Conservation (phyloP, 1,140 invertebrate species). For the Copidosoma floridanum region DNA sequence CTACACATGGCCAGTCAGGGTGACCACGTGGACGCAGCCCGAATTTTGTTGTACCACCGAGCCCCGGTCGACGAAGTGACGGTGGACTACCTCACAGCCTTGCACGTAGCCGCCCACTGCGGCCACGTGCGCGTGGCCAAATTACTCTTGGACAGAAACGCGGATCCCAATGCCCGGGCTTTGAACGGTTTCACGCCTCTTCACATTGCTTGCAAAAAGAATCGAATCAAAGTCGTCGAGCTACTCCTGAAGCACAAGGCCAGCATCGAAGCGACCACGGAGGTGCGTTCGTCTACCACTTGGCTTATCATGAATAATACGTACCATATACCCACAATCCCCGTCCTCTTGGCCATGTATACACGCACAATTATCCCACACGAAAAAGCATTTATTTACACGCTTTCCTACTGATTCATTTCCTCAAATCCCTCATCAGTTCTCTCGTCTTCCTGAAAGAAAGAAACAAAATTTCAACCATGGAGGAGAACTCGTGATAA, state of each 20-base stretch:
- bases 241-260: conserved; percentile 94
- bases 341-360: too few relatives aligned
- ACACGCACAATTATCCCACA: too few relatives aligned
- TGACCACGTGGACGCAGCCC: conserved; percentile 93
- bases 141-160: conserved; percentile 86
- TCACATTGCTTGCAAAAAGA: conserved; percentile 99
- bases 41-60: conserved; percentile 87
- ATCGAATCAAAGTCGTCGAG: conserved; percentile 95
- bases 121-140: conserved; percentile 95
- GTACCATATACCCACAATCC: too few relatives aligned
- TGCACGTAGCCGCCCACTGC: conserved; percentile 94
- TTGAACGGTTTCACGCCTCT: conserved; percentile 98
- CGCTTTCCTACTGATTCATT: too few relatives aligned
- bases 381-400: too few relatives aligned
- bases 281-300: conserved; percentile 54
- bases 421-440: too few relatives aligned
- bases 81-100: conserved; percentile 93
- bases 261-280: conserved; percentile 82
- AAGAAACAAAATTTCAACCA: too few relatives aligned
- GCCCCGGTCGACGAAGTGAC: conserved; percentile 97
- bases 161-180: conserved; percentile 95
- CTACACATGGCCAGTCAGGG: conserved; percentile 95
- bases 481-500: too few relatives aligned
- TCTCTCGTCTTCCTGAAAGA: too few relatives aligned
- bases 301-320: too few relatives aligned